Base-by-base conservation (phyloP, 2,113 vertebrate genomes). In the Dolichallabes microphthalmus region DNA sequence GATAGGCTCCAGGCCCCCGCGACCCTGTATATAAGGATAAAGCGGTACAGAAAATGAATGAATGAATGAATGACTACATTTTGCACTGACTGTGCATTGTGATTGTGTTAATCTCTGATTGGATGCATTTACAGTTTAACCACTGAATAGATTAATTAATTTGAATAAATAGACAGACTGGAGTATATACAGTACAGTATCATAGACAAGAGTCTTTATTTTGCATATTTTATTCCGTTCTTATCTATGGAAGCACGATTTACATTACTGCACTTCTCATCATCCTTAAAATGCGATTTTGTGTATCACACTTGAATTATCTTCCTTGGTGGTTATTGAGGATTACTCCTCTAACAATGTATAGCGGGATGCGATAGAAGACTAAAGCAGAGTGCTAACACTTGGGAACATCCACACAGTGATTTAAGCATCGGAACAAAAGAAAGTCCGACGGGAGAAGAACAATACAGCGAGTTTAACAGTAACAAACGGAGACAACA, bases 401-500 rank as follows among this genome's bases (percentile, higher is more conserved):
- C 76, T 22, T 60, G 55, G 55, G 76, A 60, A 60, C 58, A 60
- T 35, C 25, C 76, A 58, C 55, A 25, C 55, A 60, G 55, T 35
- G 25, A 79, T 39, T 79, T 60, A 60, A 79, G 30, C 39, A 27
- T 60, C 25, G 55, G 76, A 35, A 25, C 30, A 35, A 15, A 58
- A 78, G 22, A 73, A 50, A 22, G 13, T 79, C 30, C 4, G 25
- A 79, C 4, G 55, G 30, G 55, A 79, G 76, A 60, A 39, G 55
- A 39, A 79, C 30, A 35, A 60, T 55, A 35, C 76, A 12, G 76
- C 0, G 19, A 19, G 30, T 79, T 79, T 25, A 79, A 60, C n/a
- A 39, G 25, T 32, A 79, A 60, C 55, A 60, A 79, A 79, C 55
- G 60, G 30, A 79, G 30, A n/a, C 55, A 79, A 32, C 75, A 14